These are phyloP conservation scores for Pomatorhinus ruficollis DNA, from an alignment of 2,113 vertebrate genomes.

Conservation along the genomic window DNA sequence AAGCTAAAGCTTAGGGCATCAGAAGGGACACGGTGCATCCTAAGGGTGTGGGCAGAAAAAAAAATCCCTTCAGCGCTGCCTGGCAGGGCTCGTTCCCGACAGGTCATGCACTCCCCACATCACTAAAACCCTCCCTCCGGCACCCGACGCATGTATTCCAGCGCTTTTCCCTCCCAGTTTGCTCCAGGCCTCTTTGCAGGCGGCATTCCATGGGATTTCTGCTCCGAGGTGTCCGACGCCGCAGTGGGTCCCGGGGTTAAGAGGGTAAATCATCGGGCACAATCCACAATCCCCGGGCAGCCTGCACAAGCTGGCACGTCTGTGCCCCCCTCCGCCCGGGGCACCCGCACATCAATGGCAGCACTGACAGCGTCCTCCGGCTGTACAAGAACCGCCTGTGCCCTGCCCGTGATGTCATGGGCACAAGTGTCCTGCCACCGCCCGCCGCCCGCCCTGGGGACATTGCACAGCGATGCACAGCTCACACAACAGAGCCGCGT, in stretches of 20 bases:
- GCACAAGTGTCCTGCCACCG: constrained; percentile 75
- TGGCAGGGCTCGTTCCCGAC: background rate
- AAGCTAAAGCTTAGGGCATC: no score
- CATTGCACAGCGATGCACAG: constrained; percentile 7
- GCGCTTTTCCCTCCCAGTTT: background rate
- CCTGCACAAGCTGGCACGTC: constrained; percentile 72
- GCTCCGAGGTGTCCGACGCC: background rate
- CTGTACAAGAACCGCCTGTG: constrained; percentile 69
- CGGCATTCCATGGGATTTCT: background rate
- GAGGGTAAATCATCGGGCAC: background rate
- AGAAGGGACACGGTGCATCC: background rate
- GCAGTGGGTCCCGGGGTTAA: background rate
- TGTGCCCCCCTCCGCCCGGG: constrained; percentile 46
- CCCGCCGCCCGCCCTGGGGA: constrained; percentile 52
- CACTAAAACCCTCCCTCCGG: fast-evolving
- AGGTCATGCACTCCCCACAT: fast-evolving
- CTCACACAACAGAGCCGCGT: background rate
- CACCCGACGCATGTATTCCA: background rate
- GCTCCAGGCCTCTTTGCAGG: background rate
- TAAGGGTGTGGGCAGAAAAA: background rate
- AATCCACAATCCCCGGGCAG: constrained; percentile 65
- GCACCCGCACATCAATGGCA: constrained; percentile 73
- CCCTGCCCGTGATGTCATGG: constrained; percentile 74
- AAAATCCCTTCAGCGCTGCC: fast-evolving
- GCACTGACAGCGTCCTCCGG: constrained; percentile 37